Base-by-base conservation (phyloP, 2,113 vertebrate species). In the Sturnira hondurensis region DNA sequence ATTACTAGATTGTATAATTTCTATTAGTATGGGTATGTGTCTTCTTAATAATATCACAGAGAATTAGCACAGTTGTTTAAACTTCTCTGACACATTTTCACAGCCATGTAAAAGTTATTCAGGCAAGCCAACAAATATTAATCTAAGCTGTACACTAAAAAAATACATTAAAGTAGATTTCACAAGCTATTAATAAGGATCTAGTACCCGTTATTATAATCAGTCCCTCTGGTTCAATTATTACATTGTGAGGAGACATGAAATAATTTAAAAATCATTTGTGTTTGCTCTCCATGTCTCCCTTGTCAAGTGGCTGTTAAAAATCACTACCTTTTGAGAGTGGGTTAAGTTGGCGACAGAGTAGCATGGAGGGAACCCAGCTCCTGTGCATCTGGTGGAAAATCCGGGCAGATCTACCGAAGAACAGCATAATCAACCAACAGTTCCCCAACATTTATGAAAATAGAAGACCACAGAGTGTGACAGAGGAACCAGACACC, bases 161-260 rank as follows among this genome's bases (percentile, higher is more conserved):
- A 98, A 97, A 97, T 84, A 96, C 0, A 4, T 88, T 96, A 93
- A 97, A 96, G 97, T 71, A 97, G 94, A 97, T 97, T 97, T 97
- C 96, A 97, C 94, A 97, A 96, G 96, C 89, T 98, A 98, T 58
- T 58, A 58, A 98, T 97, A 89, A 97, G 92, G 87, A 98, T 98
- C 98, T 98, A 98, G 95, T 96, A 82, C 88, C 86, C 94, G 58
- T 93, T 98, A 97, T 97, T 97, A 91, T 97, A 97, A 95, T 97
- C 92, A 98, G 47, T 68, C 91, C 31, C 91, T 97, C 84, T 97
- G 97, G 98, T 96, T 92, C 81, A 98, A 98, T 98, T 98, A 98
- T 93, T 97, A 94, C 28, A 70, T 83, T 97, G 86, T 97, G 97
- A 97, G 45, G 95, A 90, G 36, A 95, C 92, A 93, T 16, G 50